Percentiles rank a stretch among this genome's conserved stretches.
These are phyloP conservation scores for Percopsis transmontana DNA, from an alignment of 2,113 vertebrate genomes.

Conservation along the genomic window DNA sequence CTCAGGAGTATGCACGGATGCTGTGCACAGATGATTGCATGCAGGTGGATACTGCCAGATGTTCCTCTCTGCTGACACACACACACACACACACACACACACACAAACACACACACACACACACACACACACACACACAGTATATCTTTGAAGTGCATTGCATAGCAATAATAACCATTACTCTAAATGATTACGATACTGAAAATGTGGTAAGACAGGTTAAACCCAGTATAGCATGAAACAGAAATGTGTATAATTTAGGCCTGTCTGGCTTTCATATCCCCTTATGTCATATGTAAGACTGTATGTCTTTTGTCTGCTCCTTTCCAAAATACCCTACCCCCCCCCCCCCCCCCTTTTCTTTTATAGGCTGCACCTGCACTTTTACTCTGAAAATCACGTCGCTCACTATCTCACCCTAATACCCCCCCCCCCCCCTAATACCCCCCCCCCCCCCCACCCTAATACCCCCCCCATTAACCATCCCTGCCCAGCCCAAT, in stretches of 20 bases:
- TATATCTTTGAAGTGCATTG: neutral
- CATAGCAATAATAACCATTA: neutral
- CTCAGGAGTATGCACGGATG: constrained; percentile 23
- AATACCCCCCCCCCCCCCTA: neutral
- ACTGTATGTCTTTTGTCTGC: constrained; percentile 15
- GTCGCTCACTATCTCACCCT: constrained; percentile 4
- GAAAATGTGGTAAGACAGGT: neutral
- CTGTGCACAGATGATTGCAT: constrained; percentile 46
- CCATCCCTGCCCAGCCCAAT: constrained; percentile 48
- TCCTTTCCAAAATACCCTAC: neutral
- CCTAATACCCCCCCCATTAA: constrained; percentile 48
- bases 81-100: neutral
- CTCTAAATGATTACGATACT: no score
- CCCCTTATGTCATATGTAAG: neutral
- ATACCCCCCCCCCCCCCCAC: neutral
- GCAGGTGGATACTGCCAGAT: constrained; percentile 54
- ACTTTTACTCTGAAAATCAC: constrained; percentile 17
- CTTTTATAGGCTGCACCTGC: constrained; percentile 59
- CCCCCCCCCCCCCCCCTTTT: constrained; percentile 7
- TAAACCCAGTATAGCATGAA: neutral
- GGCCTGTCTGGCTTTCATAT: neutral
- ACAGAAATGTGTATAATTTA: neutral
- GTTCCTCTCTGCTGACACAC: constrained; percentile 20
- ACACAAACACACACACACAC: constrained; percentile 6
- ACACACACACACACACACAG: neutral